These are phyloP conservation scores for Forbesichthys agassizii DNA, from an alignment of 2,113 vertebrate species.

Conservation along the genomic window DNA sequence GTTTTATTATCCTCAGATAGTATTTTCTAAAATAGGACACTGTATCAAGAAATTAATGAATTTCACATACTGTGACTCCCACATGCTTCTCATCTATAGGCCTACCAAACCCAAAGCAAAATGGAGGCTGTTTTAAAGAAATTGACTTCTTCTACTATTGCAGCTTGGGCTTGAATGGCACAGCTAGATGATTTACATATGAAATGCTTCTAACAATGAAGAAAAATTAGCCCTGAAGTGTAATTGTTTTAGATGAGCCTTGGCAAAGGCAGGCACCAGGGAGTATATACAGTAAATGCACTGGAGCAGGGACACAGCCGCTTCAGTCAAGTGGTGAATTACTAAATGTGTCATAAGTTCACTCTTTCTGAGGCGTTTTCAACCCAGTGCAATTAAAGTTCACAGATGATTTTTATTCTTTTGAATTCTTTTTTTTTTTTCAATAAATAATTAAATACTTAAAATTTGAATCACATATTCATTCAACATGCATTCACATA, in stretches of 20 bases:
- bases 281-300: constrained; percentile 5
- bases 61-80: background rate
- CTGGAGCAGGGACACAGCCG: constrained; percentile 20
- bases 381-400: constrained; percentile 18
- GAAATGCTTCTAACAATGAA: constrained; percentile 52
- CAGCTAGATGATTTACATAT: constrained; percentile 57
- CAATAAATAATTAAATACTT: constrained; percentile 6
- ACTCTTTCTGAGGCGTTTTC: constrained; percentile 12
- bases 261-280: constrained; percentile 26
- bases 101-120: background rate
- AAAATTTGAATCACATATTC: constrained; percentile 13
- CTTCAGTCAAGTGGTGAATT: constrained; percentile 17
- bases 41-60: no score
- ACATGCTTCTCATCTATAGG: constrained; percentile 11
- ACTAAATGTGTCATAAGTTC: constrained; percentile 22
- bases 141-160: constrained; percentile 31
- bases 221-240: constrained; percentile 49
- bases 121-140: constrained; percentile 20
- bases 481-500: constrained; percentile 12
- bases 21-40: background rate
- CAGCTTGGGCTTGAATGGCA: constrained; percentile 50
- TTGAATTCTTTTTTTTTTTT: constrained; percentile 17
- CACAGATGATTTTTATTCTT: constrained; percentile 6
- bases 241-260: constrained; percentile 44
- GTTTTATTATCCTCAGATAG: no score